Base-by-base conservation (phyloP, 2,888 invertebrate genomes). In the Formica aserva region DNA sequence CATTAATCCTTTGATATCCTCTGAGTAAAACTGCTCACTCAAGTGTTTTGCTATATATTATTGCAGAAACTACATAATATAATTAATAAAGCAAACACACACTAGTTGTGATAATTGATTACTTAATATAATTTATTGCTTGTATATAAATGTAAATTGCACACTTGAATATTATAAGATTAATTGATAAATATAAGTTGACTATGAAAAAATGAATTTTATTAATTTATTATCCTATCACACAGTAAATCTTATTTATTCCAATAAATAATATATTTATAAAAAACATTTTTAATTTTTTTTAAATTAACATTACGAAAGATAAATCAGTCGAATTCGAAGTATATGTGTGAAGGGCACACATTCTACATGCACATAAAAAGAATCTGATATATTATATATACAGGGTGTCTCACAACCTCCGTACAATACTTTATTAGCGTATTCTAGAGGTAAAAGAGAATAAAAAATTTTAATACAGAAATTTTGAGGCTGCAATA, bases 91-190 rank as follows among this genome's bases (percentile, higher is more conserved):
- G 57, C 9, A 55, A 67, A 26, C 26, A 45, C 11, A 18, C 1
- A 75, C 85, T 86, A 90, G 84, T 83, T 86, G 85, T 84, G 77
- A 84, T 90, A 84, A 81, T 84, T 84, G 78, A 38, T 85, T 83
- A 41, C 81, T 86, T 83, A 83, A 90, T 85, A 45, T 90, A 86
- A 90, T 88, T 93, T 93, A 91, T 91, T 91, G 91, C 88, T 90
- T 93, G 93, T 93, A 93, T 84, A 93, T 52, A 93, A 93, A 78
- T 93, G 92, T 93, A 92, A 91, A 92, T 93, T 92, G 2, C n/a
- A 86, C 86, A 87, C 85, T 89, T 91, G 88, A 89, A 90, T 89
- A 85, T 90, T 91, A 83, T 90, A 91, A 92, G 87, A 88, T 91
- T 87, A 85, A 87, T 87, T 85, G 55, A 85, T 86, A 74, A 89